These are phyloP conservation scores for Alligator mississippiensis DNA, from an alignment of 2,113 vertebrate genomes.

Conservation along the genomic window DNA sequence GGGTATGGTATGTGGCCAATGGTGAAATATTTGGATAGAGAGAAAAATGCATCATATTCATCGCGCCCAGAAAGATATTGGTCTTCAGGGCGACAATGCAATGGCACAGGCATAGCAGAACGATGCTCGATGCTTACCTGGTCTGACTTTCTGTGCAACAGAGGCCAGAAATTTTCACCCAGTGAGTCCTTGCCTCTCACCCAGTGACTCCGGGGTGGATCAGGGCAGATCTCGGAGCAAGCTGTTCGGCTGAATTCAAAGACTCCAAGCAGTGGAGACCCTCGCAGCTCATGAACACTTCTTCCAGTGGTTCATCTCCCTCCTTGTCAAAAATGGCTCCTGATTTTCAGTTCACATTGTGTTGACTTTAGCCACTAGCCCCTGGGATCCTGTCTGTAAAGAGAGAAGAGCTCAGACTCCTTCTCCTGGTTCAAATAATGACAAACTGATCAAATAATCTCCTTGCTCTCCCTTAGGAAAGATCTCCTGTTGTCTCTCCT, in stretches of 20 bases:
- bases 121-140: neutral
- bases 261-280: neutral
- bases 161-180: neutral
- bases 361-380: conserved; percentile 30
- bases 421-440: neutral
- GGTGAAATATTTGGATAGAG: neutral
- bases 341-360: conserved; percentile 15
- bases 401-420: neutral
- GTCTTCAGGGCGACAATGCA: too few relatives aligned
- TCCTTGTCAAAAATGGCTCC: conserved; percentile 29
- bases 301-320: neutral
- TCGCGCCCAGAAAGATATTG: too few relatives aligned
- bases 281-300: conserved; percentile 2
- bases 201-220: neutral
- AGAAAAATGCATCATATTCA: neutral
- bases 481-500: rapidly evolving
- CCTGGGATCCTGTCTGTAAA: neutral
- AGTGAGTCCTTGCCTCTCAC: neutral
- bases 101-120: neutral
- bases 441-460: neutral
- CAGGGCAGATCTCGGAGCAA: neutral
- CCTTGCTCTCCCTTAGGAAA: neutral
- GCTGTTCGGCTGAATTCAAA: neutral
- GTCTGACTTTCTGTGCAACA: neutral
- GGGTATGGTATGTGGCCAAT: neutral